phyloP scores from a whole-genome alignment of 2,113 vertebrate genomes.

The Orycteropus afer region DNA sequence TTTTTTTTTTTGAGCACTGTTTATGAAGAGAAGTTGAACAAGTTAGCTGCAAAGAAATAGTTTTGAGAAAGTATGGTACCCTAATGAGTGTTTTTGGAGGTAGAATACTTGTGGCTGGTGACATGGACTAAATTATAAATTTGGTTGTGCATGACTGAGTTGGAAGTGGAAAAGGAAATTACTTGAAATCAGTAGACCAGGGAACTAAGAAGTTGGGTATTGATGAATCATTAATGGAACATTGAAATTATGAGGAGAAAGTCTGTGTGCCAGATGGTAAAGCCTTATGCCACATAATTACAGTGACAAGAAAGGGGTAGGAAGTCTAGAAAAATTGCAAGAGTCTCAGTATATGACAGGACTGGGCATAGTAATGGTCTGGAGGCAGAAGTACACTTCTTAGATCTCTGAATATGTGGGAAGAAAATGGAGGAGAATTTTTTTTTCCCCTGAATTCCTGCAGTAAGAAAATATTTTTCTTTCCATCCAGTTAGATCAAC shows the following conservation, averaged over 20 bases:
- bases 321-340: background rate
- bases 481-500: background rate
- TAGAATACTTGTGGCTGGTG: background rate
- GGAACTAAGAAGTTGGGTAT: background rate
- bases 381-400: background rate
- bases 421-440: background rate
- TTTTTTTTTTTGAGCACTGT: too few species aligned
- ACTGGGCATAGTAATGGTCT: background rate
- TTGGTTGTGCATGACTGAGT: background rate
- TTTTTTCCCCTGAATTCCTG: background rate
- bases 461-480: background rate
- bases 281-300: background rate
- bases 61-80: background rate
- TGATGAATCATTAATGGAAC: background rate
- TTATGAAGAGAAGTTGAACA: background rate
- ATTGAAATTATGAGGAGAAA: background rate
- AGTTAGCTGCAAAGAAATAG: background rate
- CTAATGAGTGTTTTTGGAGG: background rate
- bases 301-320: background rate
- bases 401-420: background rate
- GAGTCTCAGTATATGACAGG: background rate
- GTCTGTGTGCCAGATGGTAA: background rate
- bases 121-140: background rate
- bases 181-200: background rate
- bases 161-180: background rate